phyloP scores from a whole-genome alignment of 2,888 invertebrate genomes.

The Drosophila mercatorum region DNA sequence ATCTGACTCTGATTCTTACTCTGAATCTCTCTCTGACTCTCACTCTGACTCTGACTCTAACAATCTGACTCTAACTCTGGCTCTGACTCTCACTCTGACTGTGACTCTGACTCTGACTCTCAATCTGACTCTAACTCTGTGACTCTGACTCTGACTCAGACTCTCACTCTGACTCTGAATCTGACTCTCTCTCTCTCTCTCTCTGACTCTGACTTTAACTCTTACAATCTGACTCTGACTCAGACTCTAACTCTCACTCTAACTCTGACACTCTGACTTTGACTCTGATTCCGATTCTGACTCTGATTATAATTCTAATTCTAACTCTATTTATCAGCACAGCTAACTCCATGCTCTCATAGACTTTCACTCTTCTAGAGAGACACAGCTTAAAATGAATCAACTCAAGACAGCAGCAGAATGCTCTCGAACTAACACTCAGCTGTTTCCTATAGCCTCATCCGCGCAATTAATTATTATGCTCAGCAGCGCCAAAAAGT shows the following conservation, averaged over 20 bases:
- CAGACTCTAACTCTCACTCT: not conserved
- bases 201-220: not conserved
- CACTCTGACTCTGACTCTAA: not conserved
- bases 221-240: not conserved
- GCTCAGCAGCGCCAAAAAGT: slow-evolving; percentile 50
- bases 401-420: not conserved
- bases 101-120: not conserved
- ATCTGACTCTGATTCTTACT: not conserved
- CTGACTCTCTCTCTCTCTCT: not conserved
- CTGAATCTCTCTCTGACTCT: not conserved
- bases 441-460: slow-evolving; percentile 41
- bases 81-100: not conserved
- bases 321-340: not conserved
- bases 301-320: not conserved
- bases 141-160: not conserved
- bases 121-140: not conserved
- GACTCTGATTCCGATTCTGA: not conserved
- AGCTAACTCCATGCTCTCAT: not conserved
- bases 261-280: too few relatives aligned
- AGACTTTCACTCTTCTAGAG: too few relatives aligned
- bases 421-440: slow-evolving; percentile 4
- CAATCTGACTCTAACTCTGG: too few relatives aligned
- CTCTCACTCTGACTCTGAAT: not conserved
- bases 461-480: slow-evolving; percentile 79
- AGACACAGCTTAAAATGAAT: slow-evolving; percentile 9